A percentile compares a stretch with the other conserved stretches of the same genome.
Conservation (phyloP, 1,140 invertebrate genomes). For the Pygmarrhopalites habei region DNA sequence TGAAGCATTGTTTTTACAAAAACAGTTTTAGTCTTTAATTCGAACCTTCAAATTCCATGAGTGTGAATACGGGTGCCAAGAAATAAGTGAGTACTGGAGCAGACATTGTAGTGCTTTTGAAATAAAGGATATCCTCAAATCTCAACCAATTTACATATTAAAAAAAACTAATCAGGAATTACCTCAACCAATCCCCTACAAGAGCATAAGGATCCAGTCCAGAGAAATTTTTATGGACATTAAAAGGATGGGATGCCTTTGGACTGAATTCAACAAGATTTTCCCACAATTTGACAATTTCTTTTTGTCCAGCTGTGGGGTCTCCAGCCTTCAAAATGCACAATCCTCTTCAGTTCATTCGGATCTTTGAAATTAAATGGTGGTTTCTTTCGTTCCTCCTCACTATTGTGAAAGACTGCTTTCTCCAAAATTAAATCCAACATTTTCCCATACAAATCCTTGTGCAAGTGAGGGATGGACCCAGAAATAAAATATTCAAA, state of each 20-base stretch:
- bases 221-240: background rate
- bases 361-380: background rate
- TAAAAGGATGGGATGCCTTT: background rate
- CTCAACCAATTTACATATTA: too few species aligned
- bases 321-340: background rate
- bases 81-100: conserved; percentile 81
- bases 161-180: too few species aligned
- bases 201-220: conserved; percentile 48
- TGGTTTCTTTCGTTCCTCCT: background rate
- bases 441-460: background rate
- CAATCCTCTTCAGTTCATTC: background rate
- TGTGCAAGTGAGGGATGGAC: background rate
- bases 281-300: background rate
- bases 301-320: background rate
- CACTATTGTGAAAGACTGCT: background rate
- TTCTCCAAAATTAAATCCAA: background rate
- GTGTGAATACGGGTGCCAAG: conserved; percentile 59
- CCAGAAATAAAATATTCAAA: background rate
- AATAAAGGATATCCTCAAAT: too few species aligned
- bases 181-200: too few species aligned
- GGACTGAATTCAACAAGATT: background rate
- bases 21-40: too few species aligned
- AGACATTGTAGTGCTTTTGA: conserved; percentile 54
- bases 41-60: background rate
- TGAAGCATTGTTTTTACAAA: too few species aligned